Evolutionary conservation across 1,140 invertebrate species (phyloP), one percentile per base, ranked within the genome.

Genomic region (Leptopilina boulardi): DNA sequence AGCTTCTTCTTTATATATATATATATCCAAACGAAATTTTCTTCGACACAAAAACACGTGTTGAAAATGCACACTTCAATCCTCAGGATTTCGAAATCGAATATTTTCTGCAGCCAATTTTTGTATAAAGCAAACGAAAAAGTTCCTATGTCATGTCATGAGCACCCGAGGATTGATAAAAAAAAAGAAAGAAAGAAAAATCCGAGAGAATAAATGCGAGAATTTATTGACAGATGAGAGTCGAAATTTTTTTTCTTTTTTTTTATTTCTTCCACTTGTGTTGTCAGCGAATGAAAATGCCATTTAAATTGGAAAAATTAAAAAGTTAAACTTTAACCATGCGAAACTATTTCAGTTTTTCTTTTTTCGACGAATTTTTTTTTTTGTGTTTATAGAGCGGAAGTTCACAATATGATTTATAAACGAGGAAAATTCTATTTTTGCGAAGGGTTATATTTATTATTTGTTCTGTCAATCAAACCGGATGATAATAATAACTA

Each of bases 81-180:
- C 4, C 15, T 1, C 44, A 47, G 44, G 1, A 47, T 47, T 47
- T 47, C 44, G 3, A 47, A 47, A 42, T 42, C 8, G 9, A 42
- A 47, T 47, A n/a, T 47, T 47, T 42, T n/a, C 44, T 47, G 44
- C 44, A 47, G 44, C 44, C 44, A 47, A 47, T 47, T 47, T 47
- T 13, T 2, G 13, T n/a, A 6, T 34, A 13, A 47, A n/a, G 13
- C 15, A 47, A 47, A 47, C 44, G 44, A 47, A 47, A 47, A 47
- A 47, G 44, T 47, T n/a, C 44, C 44, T 13, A 47, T 47, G 44
- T 47, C 44, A 47, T 47, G 44, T 47, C 44, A 47, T 1, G 13
- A n/a, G 44, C 44, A 47, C 44, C 15, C 44, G 44, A 47, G 4
- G 44, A 9, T 47, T n/a, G 44, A 15, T n/a, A 47, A n/a, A 42